phyloP scores from a whole-genome alignment of 2,113 vertebrate genomes.

The Pachyramphus minor region DNA sequence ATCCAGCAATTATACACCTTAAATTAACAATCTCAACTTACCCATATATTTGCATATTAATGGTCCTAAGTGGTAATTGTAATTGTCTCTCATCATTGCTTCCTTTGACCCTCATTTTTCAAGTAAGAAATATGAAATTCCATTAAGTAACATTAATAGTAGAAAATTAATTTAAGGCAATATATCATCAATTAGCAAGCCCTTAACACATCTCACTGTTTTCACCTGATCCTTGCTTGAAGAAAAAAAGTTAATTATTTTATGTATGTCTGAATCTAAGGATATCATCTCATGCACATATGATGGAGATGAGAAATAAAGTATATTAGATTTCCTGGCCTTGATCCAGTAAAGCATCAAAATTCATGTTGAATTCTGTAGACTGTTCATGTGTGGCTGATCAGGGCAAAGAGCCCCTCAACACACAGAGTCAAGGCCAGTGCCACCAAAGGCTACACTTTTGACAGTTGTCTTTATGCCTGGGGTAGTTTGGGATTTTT shows the following conservation, averaged over 20 bases:
- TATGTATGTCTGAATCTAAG: not conserved
- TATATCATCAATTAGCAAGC: constrained; percentile 37
- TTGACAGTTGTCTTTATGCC: not conserved
- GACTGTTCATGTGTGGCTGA: not conserved
- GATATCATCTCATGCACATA: not conserved
- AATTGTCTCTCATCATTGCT: constrained; percentile 47
- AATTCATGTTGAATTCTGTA: not conserved
- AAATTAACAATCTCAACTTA: constrained; percentile 47
- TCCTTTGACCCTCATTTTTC: constrained; percentile 54
- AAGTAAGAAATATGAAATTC: constrained; percentile 45
- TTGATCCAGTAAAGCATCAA: not conserved
- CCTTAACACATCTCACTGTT: not conserved
- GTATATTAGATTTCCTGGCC: not conserved
- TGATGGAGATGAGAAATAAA: not conserved
- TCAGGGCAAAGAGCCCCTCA: not conserved
- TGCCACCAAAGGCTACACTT: not conserved
- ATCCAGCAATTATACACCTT: constrained; percentile 46
- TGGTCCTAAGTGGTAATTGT: constrained; percentile 59
- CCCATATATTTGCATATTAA: constrained; percentile 54
- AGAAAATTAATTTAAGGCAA: constrained; percentile 47
- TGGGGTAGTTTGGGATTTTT: not conserved
- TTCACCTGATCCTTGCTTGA: constrained; percentile 5
- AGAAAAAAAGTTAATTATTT: not conserved
- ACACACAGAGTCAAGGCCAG: not conserved
- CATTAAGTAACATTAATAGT: constrained; percentile 44